Base-by-base conservation (phyloP, 2,888 invertebrate species). In the Eumerus sabulonum region DNA sequence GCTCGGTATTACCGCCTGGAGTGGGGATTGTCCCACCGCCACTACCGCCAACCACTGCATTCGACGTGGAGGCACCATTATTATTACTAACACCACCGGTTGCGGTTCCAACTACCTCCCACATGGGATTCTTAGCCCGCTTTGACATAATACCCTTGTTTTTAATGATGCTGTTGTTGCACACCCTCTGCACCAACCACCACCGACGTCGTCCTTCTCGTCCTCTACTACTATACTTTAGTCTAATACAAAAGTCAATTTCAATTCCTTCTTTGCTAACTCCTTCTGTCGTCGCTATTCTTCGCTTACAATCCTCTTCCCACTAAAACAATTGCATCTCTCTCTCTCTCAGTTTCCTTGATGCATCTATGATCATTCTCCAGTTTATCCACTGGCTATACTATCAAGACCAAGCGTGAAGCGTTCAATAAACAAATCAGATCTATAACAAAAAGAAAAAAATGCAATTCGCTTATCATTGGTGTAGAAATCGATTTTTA, bases 11-110 rank as follows among this genome's bases (percentile, higher is more conserved):
- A 45, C 79, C 48, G 56, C 70, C 70, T 40, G 81, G 56, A 19
- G 66, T 51, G 54, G 73, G 48, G 13, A 71, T 36, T 59, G 57
- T 56, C 45, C 68, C 36, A 60, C 72, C 64, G 50, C 68, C 54
- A 68, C 62, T 62, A 53, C 68, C 27, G 18, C 59, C 59, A 53
- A 57, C 68, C 51, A 76, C 76, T 76, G 72, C 77, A 51, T 67
- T 72, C 35, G 77, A 77, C 57, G 72, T 77, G 3, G 77, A 72
- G 57, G 72, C 67, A 73, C 67, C 77, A 67, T 57, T 74, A 50
- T 70, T 81, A 18, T 45, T 79, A 14, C 63, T 57, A 62, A 67
- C 62, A 27, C 57, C 44, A 53, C 38, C 48, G 51, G 40, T 17
- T 18, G 64, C 19, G 40, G 68, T 51, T 17, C 73, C 72, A 19